These are phyloP conservation scores for Clanis bilineata DNA, from an alignment of 2,888 invertebrate genomes.

Conservation along the genomic window DNA sequence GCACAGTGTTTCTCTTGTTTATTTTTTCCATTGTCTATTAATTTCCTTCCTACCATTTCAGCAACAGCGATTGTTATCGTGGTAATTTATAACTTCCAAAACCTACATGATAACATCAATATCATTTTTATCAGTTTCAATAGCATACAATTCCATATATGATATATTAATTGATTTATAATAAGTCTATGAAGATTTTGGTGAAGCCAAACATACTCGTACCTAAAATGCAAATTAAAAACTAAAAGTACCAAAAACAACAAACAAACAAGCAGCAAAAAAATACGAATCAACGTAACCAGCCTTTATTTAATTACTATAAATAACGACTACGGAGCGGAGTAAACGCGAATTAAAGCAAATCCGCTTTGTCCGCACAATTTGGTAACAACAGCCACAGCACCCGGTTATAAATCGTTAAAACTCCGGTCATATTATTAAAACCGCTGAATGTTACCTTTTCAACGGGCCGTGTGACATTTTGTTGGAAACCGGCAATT, in stretches of 20 bases:
- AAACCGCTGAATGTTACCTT: conserved; percentile 2
- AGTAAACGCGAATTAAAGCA: neutral
- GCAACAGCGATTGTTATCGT: no score
- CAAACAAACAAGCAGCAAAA: neutral
- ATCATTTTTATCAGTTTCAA: neutral
- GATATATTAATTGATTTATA: no score
- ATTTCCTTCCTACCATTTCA: neutral
- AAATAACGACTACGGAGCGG: neutral
- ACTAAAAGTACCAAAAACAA: neutral
- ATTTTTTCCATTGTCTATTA: no score
- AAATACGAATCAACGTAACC: neutral
- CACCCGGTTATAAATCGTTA: conserved; percentile 6
- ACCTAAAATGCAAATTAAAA: neutral
- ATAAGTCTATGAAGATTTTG: no score
- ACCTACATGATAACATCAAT: neutral
- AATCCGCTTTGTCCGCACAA: conserved; percentile 7
- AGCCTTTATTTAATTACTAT: neutral
- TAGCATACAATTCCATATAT: no score
- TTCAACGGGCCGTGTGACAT: neutral
- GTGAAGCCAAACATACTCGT: neutral
- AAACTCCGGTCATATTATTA: conserved; percentile 4
- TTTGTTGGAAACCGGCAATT: neutral
- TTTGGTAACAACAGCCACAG: conserved; percentile 2
- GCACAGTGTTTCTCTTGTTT: neutral
- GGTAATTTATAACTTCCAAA: no score